Evolutionary conservation across 2,113 vertebrate genomes (phyloP).

Genomic region (Budorcas taxicolor): DNA sequence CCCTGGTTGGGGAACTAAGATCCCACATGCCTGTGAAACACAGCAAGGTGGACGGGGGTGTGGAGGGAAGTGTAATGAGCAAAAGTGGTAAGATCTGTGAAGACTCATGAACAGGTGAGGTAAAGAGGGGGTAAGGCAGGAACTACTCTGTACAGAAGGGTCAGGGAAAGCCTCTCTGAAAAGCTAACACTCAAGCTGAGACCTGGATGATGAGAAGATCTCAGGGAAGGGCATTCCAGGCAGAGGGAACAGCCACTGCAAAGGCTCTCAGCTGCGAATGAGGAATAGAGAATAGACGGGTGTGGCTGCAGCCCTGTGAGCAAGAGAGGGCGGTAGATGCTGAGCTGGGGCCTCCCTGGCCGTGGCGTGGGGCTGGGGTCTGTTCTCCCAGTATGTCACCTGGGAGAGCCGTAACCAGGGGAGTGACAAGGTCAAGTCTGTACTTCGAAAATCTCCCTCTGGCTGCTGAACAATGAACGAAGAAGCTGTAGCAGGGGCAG

Average conservation of each 20-base stretch:
- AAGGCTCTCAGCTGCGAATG: not conserved
- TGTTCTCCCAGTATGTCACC: not conserved
- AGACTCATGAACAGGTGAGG: not conserved
- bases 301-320: too few species aligned
- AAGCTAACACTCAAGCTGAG: not conserved
- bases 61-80: not conserved
- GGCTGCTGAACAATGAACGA: not conserved
- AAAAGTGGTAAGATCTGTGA: not conserved
- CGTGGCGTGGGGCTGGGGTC: rapidly evolving
- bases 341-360: not conserved
- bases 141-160: not conserved
- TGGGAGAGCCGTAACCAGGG: not conserved
- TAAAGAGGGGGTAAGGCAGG: too few species aligned
- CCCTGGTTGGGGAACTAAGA: not conserved
- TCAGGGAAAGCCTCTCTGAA: not conserved
- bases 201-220: not conserved
- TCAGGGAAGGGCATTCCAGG: not conserved
- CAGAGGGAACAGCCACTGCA: not conserved
- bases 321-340: not conserved
- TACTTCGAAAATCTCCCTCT: not conserved
- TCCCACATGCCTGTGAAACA: not conserved
- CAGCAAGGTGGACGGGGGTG: not conserved
- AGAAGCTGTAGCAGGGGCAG: not conserved
- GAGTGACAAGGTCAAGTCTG: not conserved
- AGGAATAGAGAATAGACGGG: not conserved